Conservation (phyloP, 2,797 vertebrate species). For the Megaceryle alcyon region DNA sequence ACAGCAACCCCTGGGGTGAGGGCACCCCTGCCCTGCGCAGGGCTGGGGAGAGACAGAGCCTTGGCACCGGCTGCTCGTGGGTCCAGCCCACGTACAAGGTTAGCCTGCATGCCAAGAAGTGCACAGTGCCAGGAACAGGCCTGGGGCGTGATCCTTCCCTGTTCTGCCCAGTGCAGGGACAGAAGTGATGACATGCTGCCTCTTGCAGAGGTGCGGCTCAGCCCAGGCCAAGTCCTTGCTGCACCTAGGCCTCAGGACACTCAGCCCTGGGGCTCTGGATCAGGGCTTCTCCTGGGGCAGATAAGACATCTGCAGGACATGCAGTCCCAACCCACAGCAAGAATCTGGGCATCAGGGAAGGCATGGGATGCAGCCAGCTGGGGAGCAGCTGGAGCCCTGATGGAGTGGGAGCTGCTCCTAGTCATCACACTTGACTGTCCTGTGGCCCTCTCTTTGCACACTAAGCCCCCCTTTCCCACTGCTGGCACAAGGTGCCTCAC, state of each 20-base stretch:
- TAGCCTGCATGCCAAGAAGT: neutral
- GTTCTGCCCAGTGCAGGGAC: neutral
- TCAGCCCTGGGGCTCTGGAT: neutral
- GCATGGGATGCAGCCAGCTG: accelerated
- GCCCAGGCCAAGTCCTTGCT: neutral
- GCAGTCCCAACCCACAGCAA: accelerated
- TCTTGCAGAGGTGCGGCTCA: neutral
- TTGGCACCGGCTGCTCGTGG: accelerated
- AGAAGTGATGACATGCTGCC: neutral
- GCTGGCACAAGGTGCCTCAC: neutral
- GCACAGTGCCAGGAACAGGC: neutral
- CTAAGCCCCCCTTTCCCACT: accelerated
- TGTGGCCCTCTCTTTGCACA: accelerated
- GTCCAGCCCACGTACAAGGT: neutral
- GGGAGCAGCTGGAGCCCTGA: neutral
- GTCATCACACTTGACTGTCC: neutral
- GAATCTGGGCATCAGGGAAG: neutral
- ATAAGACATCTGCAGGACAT: neutral
- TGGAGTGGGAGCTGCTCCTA: neutral
- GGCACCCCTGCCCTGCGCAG: neutral
- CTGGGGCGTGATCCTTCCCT: neutral
- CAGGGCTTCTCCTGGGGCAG: neutral
- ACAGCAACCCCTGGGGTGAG: accelerated
- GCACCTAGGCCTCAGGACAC: neutral
- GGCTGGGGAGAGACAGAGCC: neutral